Conservation (phyloP, 2,888 invertebrate genomes). For the Ametastegia equiseti region DNA sequence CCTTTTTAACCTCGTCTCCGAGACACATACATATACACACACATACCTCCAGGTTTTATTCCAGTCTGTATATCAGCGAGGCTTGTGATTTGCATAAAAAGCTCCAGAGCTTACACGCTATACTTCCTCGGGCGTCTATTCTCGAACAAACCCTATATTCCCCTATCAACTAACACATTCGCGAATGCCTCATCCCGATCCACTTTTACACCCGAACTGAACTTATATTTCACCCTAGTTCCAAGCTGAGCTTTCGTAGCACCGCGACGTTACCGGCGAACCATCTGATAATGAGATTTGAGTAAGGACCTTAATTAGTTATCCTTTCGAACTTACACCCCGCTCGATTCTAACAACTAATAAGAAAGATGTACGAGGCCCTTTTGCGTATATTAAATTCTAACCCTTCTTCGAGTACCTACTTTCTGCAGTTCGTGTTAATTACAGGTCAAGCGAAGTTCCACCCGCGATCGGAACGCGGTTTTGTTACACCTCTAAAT, state of each 20-base stretch:
- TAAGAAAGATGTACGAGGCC: conserved; percentile 35
- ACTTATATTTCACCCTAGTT: conserved; percentile 29
- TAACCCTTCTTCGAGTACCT: background rate
- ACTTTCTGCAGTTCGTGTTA: background rate
- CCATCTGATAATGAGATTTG: conserved; percentile 38
- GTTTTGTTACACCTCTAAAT: no score
- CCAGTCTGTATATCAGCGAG: conserved; percentile 36
- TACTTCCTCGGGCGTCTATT: conserved; percentile 14
- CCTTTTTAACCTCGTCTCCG: conserved; percentile 25
- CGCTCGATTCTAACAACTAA: background rate
- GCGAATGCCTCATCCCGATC: background rate
- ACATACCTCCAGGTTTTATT: conserved; percentile 20
- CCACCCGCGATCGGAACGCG: no score
- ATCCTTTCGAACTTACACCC: background rate
- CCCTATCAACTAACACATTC: background rate
- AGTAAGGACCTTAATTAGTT: conserved; percentile 25
- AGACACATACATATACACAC: no score
- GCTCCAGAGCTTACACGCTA: conserved; percentile 41
- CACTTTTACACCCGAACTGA: background rate
- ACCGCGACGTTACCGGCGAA: background rate
- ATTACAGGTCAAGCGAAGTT: background rate
- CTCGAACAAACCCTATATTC: background rate
- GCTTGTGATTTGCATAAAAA: conserved; percentile 43
- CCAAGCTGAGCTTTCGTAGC: background rate
- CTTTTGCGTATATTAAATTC: background rate